phyloP scores from a whole-genome alignment of 2,113 vertebrate genomes.

The Gallinago paraguaiae region DNA sequence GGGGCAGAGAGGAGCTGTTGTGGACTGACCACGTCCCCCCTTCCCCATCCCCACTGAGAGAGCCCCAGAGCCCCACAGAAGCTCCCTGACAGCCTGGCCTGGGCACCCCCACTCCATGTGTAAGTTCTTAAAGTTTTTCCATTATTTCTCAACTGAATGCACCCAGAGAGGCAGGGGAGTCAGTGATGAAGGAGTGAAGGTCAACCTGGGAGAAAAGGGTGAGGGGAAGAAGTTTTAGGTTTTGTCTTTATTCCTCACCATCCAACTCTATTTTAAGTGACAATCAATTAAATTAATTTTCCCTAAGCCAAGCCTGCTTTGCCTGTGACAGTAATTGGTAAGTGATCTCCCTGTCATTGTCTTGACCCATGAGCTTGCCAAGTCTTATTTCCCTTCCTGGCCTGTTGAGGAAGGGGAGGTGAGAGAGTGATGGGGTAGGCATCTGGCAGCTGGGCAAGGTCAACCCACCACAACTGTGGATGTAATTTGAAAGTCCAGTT shows the following conservation, averaged over 20 bases:
- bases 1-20: neutral
- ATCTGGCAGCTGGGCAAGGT: neutral
- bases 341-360: neutral
- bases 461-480: neutral
- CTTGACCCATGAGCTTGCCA: neutral
- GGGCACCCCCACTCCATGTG: rapidly evolving
- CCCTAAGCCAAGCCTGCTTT: neutral
- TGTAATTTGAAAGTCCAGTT: neutral
- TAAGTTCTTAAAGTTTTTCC: neutral
- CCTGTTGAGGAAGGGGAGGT: neutral
- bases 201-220: neutral
- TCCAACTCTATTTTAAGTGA: neutral
- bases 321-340: neutral
- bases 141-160: neutral
- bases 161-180: no score
- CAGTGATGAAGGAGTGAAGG: rapidly evolving
- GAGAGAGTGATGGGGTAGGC: neutral
- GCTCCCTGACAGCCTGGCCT: neutral
- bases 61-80: rapidly evolving
- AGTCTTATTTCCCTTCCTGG: neutral
- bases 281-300: neutral
- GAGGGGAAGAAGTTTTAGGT: neutral
- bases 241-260: neutral
- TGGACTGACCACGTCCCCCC: neutral
- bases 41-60: neutral